phyloP scores from a whole-genome alignment of 2,888 invertebrate genomes.

The Drosophila koepferae region DNA sequence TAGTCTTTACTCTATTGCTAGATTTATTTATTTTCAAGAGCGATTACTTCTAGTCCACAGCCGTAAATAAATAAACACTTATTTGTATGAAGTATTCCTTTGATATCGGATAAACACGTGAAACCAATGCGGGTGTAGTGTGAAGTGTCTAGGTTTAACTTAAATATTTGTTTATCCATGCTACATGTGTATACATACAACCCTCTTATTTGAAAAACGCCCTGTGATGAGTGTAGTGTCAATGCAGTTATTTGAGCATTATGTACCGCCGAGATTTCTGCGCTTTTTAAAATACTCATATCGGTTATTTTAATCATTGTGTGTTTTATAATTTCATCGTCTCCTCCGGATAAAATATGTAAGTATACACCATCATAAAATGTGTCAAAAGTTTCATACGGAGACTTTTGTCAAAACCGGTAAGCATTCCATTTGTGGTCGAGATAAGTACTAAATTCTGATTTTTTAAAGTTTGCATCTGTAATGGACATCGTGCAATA shows the following conservation, averaged over 20 bases:
- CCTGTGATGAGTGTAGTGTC: slow-evolving; percentile 53
- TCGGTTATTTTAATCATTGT: slow-evolving; percentile 68
- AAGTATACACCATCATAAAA: slow-evolving; percentile 82
- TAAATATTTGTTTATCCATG: slow-evolving; percentile 88
- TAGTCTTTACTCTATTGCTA: background rate
- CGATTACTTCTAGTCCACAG: slow-evolving; percentile 73
- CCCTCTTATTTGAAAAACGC: background rate
- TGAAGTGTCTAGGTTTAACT: slow-evolving; percentile 86
- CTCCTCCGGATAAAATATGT: slow-evolving; percentile 91
- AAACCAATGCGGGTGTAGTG: slow-evolving; percentile 85
- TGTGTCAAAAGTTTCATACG: slow-evolving; percentile 85
- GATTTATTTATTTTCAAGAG: background rate
- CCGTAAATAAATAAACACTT: slow-evolving; percentile 72
- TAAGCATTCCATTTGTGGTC: slow-evolving; percentile 90
- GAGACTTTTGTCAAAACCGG: slow-evolving; percentile 88
- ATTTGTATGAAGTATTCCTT: slow-evolving; percentile 86
- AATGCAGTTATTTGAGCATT: slow-evolving; percentile 91
- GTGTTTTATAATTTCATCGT: slow-evolving; percentile 89
- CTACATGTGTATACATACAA: slow-evolving; percentile 86
- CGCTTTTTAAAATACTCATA: slow-evolving; percentile 79
- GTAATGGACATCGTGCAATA: slow-evolving; percentile 89
- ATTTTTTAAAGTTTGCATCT: slow-evolving; percentile 86
- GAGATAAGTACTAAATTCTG: slow-evolving; percentile 85
- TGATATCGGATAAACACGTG: slow-evolving; percentile 89
- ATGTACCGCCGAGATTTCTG: slow-evolving; percentile 86